These are phyloP conservation scores for Choristoneura fumiferana DNA, from an alignment of 1,140 invertebrate species.

Conservation along the genomic window DNA sequence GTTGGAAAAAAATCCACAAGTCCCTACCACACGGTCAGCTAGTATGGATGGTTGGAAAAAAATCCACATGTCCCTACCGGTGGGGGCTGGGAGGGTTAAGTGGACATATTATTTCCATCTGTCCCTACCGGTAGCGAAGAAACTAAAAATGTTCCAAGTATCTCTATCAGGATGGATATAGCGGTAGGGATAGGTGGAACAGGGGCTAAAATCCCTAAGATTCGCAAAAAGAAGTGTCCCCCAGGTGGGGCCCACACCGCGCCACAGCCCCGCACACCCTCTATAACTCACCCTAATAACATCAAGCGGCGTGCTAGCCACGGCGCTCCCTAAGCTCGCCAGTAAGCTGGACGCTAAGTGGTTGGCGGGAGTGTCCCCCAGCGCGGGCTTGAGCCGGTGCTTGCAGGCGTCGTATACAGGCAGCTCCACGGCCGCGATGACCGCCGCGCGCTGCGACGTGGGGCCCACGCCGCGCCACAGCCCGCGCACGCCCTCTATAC, in stretches of 20 bases:
- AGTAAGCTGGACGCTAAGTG: constrained; percentile 95
- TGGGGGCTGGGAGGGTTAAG: too few relatives aligned
- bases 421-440: constrained; percentile 95
- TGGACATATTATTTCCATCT: too few relatives aligned
- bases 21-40: too few relatives aligned
- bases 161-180: too few relatives aligned
- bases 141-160: too few relatives aligned
- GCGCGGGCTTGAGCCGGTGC: constrained; percentile 83
- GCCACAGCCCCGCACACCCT: too few relatives aligned
- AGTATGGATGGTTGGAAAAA: too few relatives aligned
- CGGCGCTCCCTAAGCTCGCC: constrained; percentile 94
- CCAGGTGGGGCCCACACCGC: background rate
- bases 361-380: constrained; percentile 90
- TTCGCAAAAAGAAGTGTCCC: constrained; percentile 19
- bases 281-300: constrained; percentile 94
- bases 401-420: constrained; percentile 96
- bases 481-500: constrained; percentile 49
- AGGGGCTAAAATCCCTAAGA: too few relatives aligned
- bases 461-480: constrained; percentile 90
- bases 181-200: too few relatives aligned
- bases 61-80: too few relatives aligned
- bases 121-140: too few relatives aligned
- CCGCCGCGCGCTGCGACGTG: constrained; percentile 93
- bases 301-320: constrained; percentile 96
- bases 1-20: too few relatives aligned